Evolutionary conservation across 2,888 invertebrate genomes (phyloP), one percentile per base, ranked within the genome.

Genomic region (Harpalus rufipes): DNA sequence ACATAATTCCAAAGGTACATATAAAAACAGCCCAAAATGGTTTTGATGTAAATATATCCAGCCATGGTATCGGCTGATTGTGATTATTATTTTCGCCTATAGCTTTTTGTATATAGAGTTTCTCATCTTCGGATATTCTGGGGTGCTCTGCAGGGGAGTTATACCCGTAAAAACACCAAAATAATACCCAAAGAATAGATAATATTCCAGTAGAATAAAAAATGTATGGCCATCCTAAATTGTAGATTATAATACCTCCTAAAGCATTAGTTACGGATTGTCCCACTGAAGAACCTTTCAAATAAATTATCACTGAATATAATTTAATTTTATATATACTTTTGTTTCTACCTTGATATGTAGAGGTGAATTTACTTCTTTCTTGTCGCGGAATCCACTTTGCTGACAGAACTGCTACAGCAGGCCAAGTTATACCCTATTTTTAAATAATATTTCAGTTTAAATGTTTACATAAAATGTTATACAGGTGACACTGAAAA

Each of bases 201-300:
- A 87, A 10, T 10, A 56, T 59, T 0, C 88, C 89, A 68, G 87
- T 89, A 8, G 91, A 85, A 86, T 92, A 92, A 87, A 92, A 92
- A 25, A 92, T 90, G 7, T 89, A 89, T 16, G 90, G 90, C 92
- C 92, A 92, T 3, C 92, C 92, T 7, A 90, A 89, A 21, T 87
- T 56, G 14, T 87, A 85, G 16, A 88, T 88, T n/a, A 92, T 88
- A 5, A 90, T 84, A 0, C 91, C 91, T 32, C 91, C 89, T 59
- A 91, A 86, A 0, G 91, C 91, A 86, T 91, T 89, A 2, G 90
- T 90, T 0, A 92, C 86, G 32, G 93, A 91, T 85, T 92, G 92
- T 3, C 93, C 93, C 74, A 93, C 89, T 86, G 92, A 91, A 18
- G 91, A 89, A 65, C 92, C 92, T 92, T 65, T 16, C 83, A 85